These are phyloP conservation scores for Machimus atricapillus DNA, from an alignment of 2,888 invertebrate genomes.

Conservation along the genomic window DNA sequence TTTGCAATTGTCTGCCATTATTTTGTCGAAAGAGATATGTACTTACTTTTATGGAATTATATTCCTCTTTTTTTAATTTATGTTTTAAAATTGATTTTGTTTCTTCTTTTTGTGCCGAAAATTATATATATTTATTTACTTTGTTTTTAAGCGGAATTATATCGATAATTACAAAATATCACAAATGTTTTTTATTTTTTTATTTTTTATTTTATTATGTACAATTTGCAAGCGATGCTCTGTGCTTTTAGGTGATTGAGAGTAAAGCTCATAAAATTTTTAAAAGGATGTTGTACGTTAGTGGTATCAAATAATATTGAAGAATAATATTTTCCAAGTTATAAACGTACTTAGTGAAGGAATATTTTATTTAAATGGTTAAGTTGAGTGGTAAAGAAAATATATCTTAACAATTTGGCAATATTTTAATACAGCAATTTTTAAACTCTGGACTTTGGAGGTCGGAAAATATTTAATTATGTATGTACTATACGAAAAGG, in stretches of 20 bases:
- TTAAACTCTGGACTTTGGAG: no score
- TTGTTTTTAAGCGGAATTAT: neutral
- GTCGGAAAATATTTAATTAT: no score
- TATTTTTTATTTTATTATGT: neutral
- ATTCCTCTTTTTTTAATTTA: neutral
- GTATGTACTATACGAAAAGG: no score
- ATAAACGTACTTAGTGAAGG: neutral
- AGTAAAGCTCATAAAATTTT: neutral
- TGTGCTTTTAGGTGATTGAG: neutral
- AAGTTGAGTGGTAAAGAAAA: neutral
- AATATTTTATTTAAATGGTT: neutral
- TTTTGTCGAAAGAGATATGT: conserved; percentile 13
- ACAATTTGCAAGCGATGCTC: neutral
- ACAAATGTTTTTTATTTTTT: neutral
- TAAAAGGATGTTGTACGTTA: neutral
- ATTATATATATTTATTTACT: neutral
- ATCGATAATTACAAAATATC: conserved; percentile 20
- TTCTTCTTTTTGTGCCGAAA: neutral
- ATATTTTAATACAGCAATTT: no score
- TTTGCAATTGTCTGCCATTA: neutral
- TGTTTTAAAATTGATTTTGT: neutral
- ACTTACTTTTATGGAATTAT: neutral
- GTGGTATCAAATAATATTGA: neutral
- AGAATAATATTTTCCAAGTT: neutral
- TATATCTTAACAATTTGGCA: neutral